These are phyloP conservation scores for Mythimna pallens DNA, from an alignment of 2,888 invertebrate species.

Conservation along the genomic window DNA sequence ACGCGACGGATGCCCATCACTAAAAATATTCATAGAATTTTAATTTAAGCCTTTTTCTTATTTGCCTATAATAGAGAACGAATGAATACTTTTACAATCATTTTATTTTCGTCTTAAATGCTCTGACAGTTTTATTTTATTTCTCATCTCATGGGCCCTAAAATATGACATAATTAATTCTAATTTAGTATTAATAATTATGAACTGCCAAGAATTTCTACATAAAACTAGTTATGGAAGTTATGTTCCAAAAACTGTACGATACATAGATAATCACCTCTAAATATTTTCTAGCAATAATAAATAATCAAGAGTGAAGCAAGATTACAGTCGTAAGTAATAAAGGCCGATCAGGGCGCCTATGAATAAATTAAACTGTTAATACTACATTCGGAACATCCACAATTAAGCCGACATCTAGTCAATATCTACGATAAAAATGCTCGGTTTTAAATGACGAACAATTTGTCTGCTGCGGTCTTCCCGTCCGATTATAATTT, in stretches of 20 bases:
- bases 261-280: slow-evolving; percentile 14
- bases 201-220: slow-evolving; percentile 1
- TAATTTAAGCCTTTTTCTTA: slow-evolving; percentile 35
- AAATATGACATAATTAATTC: slow-evolving; percentile 4
- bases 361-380: slow-evolving; percentile 48
- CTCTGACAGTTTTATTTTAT: background rate
- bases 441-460: background rate
- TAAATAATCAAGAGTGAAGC: slow-evolving; percentile 26
- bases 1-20: slow-evolving; percentile 66
- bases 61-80: slow-evolving; percentile 48
- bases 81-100: slow-evolving; percentile 26
- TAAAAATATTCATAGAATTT: slow-evolving; percentile 77
- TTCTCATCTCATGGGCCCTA: background rate
- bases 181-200: slow-evolving; percentile 4
- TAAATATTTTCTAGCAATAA: slow-evolving; percentile 34
- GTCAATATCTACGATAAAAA: slow-evolving; percentile 32
- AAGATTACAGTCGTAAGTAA: slow-evolving; percentile 35
- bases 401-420: slow-evolving; percentile 33
- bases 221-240: slow-evolving; percentile 10
- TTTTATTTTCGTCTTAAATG: background rate
- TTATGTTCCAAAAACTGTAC: background rate
- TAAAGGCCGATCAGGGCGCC: slow-evolving; percentile 19
- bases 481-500: too few relatives aligned
- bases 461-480: too few relatives aligned
- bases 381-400: slow-evolving; percentile 21